Conservation (phyloP, 2,888 invertebrate species). For the Lymantria monacha region DNA sequence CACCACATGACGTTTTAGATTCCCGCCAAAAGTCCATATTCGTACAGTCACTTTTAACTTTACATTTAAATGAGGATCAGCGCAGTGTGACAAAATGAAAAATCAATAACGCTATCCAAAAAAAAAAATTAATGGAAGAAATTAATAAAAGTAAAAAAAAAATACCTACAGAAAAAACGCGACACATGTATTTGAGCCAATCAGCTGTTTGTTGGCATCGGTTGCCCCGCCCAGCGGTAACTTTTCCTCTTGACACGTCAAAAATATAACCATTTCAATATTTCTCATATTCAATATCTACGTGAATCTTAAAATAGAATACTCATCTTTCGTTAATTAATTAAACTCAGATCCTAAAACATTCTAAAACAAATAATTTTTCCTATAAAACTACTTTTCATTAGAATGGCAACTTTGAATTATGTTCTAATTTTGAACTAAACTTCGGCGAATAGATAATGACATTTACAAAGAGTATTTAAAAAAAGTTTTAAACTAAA, state of each 20-base stretch:
- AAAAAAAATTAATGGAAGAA: constrained; percentile 33
- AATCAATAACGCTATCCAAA: constrained; percentile 26
- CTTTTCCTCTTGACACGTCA: constrained; percentile 71
- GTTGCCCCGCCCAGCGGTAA: constrained; percentile 70
- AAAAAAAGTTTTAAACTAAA: not conserved
- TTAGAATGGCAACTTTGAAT: too few relatives aligned
- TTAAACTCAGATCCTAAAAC: not conserved
- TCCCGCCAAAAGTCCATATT: too few relatives aligned
- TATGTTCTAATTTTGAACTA: too few relatives aligned
- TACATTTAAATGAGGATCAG: not conserved
- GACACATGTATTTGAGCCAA: constrained; percentile 74
- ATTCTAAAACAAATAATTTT: not conserved
- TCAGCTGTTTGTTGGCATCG: constrained; percentile 69
- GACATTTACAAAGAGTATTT: not conserved
- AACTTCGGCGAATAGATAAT: too few relatives aligned
- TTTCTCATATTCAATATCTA: constrained; percentile 33
- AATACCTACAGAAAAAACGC: constrained; percentile 76
- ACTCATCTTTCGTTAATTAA: constrained; percentile 6
- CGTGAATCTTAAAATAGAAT: constrained; percentile 29
- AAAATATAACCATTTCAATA: constrained; percentile 62
- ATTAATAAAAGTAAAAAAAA: constrained; percentile 46
- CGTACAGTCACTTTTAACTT: not conserved
- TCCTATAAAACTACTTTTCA: too few relatives aligned
- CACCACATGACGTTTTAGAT: too few relatives aligned
- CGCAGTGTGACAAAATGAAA: constrained; percentile 2